Base-by-base conservation (phyloP, 2,888 invertebrate genomes). In the Microctonus hyperodae region DNA sequence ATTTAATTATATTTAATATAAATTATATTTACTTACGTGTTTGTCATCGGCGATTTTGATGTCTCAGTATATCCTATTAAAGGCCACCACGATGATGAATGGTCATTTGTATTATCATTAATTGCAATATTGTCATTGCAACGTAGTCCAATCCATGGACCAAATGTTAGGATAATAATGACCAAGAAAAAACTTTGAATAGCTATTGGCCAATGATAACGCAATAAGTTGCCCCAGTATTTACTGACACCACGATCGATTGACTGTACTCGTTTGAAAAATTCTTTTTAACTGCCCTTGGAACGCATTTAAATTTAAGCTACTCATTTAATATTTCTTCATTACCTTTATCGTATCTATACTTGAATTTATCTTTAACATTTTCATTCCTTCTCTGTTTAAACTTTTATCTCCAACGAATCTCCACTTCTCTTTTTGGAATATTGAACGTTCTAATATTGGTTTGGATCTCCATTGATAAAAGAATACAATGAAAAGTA, bases 161-260 rank as follows among this genome's bases (percentile, higher is more conserved):
- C 68, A 48, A 74, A 59, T 51, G 67, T 69, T 11, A 75, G 53
- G 22, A 74, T 74, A 11, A 72, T 59, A 40, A 68, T 70, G 5
- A 70, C 71, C 50, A 75, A 61, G 55, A 73, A 65, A 3, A 74
- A 50, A 44, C 74, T 71, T 64, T 74, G 73, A 25, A 71, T 65
- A 11, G 63, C 69, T 50, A 74, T 70, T 13, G 72, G 61, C 75
- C 74, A 74, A 16, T 72, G 73, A 63, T 73, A 73, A 23, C 67
- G 70, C 33, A 72, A 40, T 50, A 64, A 70, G 20, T 74, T 70
- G 40, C 70, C 70, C 73, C 75, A 75, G 40, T 73, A 75, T 63
- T 75, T 70, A 40, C 70, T 74, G 57, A 69, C 40, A 13, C 67
- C 69, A 57, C 70, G 70, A 66, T 69, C 67, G 53, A 67, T 65